These are phyloP conservation scores for Neotragus moschatus DNA, from an alignment of 2,113 vertebrate species.

Conservation along the genomic window DNA sequence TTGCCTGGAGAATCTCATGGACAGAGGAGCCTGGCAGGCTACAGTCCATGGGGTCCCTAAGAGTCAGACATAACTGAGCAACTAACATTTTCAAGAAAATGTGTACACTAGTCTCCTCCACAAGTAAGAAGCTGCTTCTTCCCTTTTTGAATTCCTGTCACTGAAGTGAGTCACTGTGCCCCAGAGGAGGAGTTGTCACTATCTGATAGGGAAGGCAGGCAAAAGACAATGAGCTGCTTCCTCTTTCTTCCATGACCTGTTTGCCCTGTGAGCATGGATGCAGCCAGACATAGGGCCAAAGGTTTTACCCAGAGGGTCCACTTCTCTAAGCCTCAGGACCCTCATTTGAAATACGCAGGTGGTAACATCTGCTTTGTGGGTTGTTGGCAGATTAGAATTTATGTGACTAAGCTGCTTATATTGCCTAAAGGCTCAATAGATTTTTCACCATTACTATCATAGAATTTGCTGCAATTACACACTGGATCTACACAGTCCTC, in stretches of 20 bases:
- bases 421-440: background rate
- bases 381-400: background rate
- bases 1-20: background rate
- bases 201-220: background rate
- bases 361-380: background rate
- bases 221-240: background rate
- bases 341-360: background rate
- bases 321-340: background rate
- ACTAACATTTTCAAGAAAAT: background rate
- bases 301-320: background rate
- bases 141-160: background rate
- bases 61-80: background rate
- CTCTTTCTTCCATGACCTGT: background rate
- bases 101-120: background rate
- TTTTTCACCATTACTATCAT: background rate
- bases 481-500: fast-evolving
- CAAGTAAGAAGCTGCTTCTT: background rate
- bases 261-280: background rate
- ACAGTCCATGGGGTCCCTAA: background rate
- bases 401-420: background rate
- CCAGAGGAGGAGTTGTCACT: background rate
- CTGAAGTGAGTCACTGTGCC: background rate
- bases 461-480: background rate
- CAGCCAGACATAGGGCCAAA: background rate
- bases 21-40: background rate